Base-by-base conservation (phyloP, 2,888 invertebrate genomes). In the Drosophila putrida region DNA sequence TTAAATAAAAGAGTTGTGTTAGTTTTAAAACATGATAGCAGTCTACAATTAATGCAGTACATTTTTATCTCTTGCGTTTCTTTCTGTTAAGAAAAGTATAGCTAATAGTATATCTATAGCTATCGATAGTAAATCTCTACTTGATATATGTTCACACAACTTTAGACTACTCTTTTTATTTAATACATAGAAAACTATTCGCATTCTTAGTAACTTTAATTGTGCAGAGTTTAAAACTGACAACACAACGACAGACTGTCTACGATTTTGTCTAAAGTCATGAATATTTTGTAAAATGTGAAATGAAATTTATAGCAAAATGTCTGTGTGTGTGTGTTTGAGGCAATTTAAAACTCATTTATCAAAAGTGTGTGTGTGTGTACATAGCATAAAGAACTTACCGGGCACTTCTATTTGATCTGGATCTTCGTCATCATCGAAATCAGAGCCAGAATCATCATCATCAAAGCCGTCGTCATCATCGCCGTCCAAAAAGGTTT, bases 371-470 rank as follows among this genome's bases (percentile, higher is more conserved):
- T 54, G 39, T 33, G 33, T 6, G n/a, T 8, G 39, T 13, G 28
- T 11, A 39, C 15, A 6, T 13, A 4, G 49, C 13, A 33, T 27
- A 31, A 5, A 33, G 11, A 28, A 64, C 92, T 93, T 92, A 96
- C 97, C 97, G 91, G 97, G 97, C 46, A 97, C 97, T 94, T 97
- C 96, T 93, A 97, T 96, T 93, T 96, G 97, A 92, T 97, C 97
- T 63, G 97, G 97, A 94, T 97, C 97, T 85, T 96, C 97, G 92
- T 97, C 97, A 86, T 97, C 96, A 91, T 96, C 96, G 89, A 96
- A 96, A 91, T 96, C 96, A 36, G 94, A 95, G 46, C 94, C 95
- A 41, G 94, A 94, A 84, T 94, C 94, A 82, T 94, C 94, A 68
- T 94, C 93, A 76, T 92, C 90, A 71, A 94, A 93, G 81, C 94